Percentiles rank a stretch among this genome's conserved stretches.
These are phyloP conservation scores for Cosmia pyralina DNA, from an alignment of 2,888 invertebrate genomes.

Conservation along the genomic window DNA sequence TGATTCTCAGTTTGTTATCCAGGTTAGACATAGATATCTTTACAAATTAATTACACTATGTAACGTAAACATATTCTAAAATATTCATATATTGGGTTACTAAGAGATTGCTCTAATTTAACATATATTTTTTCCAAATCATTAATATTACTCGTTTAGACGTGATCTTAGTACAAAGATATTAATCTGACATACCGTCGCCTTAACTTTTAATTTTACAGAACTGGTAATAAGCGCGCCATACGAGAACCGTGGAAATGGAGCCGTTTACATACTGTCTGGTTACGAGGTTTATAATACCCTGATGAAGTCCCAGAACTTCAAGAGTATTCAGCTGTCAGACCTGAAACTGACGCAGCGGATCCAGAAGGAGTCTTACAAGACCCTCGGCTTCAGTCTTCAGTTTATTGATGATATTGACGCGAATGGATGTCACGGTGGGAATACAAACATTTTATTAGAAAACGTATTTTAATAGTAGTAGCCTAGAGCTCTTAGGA, in stretches of 20 bases:
- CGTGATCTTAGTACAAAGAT: too few species aligned
- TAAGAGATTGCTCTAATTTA: too few species aligned
- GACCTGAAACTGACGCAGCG: constrained; percentile 71
- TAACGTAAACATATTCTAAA: too few species aligned
- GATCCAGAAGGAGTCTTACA: constrained; percentile 62
- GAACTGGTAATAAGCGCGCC: constrained; percentile 83
- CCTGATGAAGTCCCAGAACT: constrained; percentile 38
- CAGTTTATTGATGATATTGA: constrained; percentile 74
- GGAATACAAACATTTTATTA: constrained; percentile 11
- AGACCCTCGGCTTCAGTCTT: constrained; percentile 77
- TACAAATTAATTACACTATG: too few species aligned
- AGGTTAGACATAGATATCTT: too few species aligned
- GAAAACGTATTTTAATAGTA: background rate
- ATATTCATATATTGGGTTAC: too few species aligned
- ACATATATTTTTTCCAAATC: too few species aligned
- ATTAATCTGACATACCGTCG: too few species aligned
- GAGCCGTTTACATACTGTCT: constrained; percentile 78
- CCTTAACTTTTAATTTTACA: constrained; percentile 61
- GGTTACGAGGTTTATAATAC: constrained; percentile 72
- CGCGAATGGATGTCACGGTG: constrained; percentile 77
- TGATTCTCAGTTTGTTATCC: too few species aligned
- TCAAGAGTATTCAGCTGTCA: constrained; percentile 57
- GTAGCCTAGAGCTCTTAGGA: background rate
- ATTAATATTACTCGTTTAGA: too few species aligned
- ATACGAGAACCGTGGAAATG: constrained; percentile 73